phyloP scores from a whole-genome alignment of 1,140 invertebrate genomes.

The Bombus terrestris region DNA sequence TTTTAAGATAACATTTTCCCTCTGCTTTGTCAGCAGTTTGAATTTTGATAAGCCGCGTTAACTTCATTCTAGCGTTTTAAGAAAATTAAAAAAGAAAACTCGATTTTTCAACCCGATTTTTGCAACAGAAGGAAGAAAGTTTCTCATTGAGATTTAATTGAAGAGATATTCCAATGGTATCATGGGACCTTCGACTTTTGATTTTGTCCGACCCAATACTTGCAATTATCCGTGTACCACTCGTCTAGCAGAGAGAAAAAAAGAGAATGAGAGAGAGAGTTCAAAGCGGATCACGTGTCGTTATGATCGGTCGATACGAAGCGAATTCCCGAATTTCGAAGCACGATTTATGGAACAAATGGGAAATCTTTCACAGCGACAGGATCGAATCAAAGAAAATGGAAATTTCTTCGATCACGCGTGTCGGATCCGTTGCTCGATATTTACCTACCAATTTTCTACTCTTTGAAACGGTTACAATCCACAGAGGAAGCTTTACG shows the following conservation, averaged over 20 bases:
- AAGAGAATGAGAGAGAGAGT: too few relatives aligned
- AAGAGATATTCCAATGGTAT: not conserved
- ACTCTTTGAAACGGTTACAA: not conserved
- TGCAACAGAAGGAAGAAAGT: not conserved
- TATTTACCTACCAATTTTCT: conserved; percentile 9
- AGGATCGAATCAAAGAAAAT: not conserved
- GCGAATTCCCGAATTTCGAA: conserved; percentile 18
- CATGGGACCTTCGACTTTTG: not conserved
- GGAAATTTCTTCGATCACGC: conserved; percentile 23
- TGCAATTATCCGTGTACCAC: conserved; percentile 14
- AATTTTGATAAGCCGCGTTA: conserved; percentile 40
- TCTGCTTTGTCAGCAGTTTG: not conserved
- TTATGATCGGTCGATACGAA: conserved; percentile 24
- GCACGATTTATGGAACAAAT: conserved; percentile 28
- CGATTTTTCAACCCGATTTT: not conserved
- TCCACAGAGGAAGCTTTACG: not conserved
- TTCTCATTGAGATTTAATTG: not conserved
- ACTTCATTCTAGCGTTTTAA: not conserved
- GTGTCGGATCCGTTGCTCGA: not conserved
- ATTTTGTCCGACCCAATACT: not conserved
- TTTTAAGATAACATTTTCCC: not conserved
- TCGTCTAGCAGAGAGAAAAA: too few relatives aligned
- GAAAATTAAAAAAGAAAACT: not conserved
- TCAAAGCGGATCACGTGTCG: conserved; percentile 40
- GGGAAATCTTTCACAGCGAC: not conserved